Evolutionary conservation across 2,888 invertebrate species (phyloP).

Genomic region (Tricholauxania praeusta): DNA sequence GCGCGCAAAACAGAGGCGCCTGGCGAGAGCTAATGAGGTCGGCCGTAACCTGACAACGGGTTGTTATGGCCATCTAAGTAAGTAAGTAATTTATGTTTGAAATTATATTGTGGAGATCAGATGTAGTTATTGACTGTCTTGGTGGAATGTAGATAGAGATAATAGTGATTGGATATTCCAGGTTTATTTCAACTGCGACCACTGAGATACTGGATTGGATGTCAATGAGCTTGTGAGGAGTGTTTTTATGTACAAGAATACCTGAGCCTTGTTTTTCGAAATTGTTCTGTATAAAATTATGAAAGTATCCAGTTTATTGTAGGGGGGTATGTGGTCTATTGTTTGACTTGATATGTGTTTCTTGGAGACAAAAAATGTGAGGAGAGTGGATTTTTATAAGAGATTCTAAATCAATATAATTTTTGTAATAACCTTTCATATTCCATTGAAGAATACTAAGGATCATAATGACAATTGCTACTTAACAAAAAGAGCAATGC

Average conservation of each 20-base stretch:
- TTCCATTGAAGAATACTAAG: conserved; percentile 39
- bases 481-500: not conserved
- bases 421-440: conserved; percentile 29
- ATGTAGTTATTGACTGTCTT: conserved; percentile 1
- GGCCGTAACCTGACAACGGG: too few relatives aligned
- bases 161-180: conserved; percentile 11
- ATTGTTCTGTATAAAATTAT: conserved; percentile 12
- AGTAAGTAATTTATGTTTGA: not conserved
- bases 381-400: conserved; percentile 21
- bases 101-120: not conserved
- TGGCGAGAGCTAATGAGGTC: too few relatives aligned
- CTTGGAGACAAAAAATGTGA: conserved; percentile 29
- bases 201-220: conserved; percentile 10
- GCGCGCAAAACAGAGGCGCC: too few relatives aligned
- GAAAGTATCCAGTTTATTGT: conserved; percentile 25
- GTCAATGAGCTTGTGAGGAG: conserved; percentile 12
- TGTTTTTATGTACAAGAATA: conserved; percentile 29
- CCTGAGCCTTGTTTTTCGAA: conserved; percentile 34
- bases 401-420: conserved; percentile 30
- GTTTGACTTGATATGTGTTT: conserved; percentile 29
- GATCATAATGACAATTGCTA: not conserved
- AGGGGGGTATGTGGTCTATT: conserved; percentile 17
- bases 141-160: conserved; percentile 29
- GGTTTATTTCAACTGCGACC: conserved; percentile 18
- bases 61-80: too few relatives aligned